phyloP scores from a whole-genome alignment of 1,140 invertebrate species.

The Parasteatoda tepidariorum region DNA sequence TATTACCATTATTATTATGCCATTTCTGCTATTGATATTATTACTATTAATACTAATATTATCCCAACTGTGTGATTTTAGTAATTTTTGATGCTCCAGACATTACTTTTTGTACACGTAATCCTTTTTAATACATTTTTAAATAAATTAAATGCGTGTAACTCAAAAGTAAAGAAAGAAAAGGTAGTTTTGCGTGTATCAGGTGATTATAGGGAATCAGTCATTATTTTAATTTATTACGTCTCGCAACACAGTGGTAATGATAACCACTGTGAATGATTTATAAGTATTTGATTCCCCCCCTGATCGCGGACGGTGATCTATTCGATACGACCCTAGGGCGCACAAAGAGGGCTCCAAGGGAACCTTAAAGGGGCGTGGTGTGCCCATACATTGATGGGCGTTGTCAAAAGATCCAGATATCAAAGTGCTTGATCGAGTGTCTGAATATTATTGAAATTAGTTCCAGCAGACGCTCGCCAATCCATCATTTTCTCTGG shows the following conservation, averaged over 20 bases:
- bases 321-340: constrained; percentile 2
- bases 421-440: constrained; percentile 41
- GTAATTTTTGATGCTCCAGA: too few relatives aligned
- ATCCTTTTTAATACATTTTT: too few relatives aligned
- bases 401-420: constrained; percentile 35
- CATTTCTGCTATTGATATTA: too few relatives aligned
- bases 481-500: constrained; percentile 47
- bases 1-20: too few relatives aligned
- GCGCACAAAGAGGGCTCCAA: constrained; percentile 11
- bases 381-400: constrained; percentile 18
- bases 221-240: too few relatives aligned
- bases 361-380: constrained; percentile 34
- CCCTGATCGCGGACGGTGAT: constrained; percentile 23
- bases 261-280: not conserved
- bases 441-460: constrained; percentile 61
- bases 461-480: constrained; percentile 42
- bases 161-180: too few relatives aligned
- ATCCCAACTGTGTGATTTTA: too few relatives aligned
- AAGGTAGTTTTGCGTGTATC: too few relatives aligned
- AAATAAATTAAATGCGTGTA: too few relatives aligned
- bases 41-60: too few relatives aligned
- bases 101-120: too few relatives aligned
- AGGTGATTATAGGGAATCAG: too few relatives aligned
- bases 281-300: constrained; percentile 33
- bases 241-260: not conserved